Base-by-base conservation (phyloP, 1,140 invertebrate genomes). In the Bombus sibiricus region DNA sequence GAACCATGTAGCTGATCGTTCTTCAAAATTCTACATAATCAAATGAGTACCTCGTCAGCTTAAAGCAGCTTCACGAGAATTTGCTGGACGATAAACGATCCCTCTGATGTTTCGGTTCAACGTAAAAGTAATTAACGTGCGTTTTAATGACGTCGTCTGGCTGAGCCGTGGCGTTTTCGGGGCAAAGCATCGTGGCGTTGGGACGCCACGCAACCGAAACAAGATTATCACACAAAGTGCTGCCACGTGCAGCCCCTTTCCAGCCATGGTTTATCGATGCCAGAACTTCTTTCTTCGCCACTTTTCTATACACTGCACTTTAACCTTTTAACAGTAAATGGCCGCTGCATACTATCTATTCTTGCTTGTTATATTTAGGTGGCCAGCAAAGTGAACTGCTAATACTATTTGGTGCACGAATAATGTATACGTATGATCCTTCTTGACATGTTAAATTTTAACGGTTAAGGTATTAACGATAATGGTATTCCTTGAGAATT, bases 201-300 rank as follows among this genome's bases (percentile, higher is more conserved):
- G 84, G 77, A 85, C 81, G 72, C 87, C 71, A 72, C 81, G 79
- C 75, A 83, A 47, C 62, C 83, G 68, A 88, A 92, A 91, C 74
- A 72, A 83, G 78, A 88, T 90, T 92, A 91, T 89, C 39, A 78
- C 64, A 73, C 79, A 87, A 90, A 92, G 83, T 89, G 86, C 86
- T 86, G 79, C 86, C 72, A 74, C 66, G 75, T 79, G 77, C 62
- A 28, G 8, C 53, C 80, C 69, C 28, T 41, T 13, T 13, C 72
- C 64, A 62, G 34, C 64, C 18, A 15, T 12, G 62, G 79, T 86
- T 86, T 86, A 86, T 86, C 80, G 80, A 76, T 72, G 57, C n/a
- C 32, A 39, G 25, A 39, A 62, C 72, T 75, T 74, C 78, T 81
- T 81, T 75, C 79, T 81, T 86, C 79, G 10, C 22, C n/a, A 12